phyloP scores from a whole-genome alignment of 2,113 vertebrate species.

The Anolis carolinensis region DNA sequence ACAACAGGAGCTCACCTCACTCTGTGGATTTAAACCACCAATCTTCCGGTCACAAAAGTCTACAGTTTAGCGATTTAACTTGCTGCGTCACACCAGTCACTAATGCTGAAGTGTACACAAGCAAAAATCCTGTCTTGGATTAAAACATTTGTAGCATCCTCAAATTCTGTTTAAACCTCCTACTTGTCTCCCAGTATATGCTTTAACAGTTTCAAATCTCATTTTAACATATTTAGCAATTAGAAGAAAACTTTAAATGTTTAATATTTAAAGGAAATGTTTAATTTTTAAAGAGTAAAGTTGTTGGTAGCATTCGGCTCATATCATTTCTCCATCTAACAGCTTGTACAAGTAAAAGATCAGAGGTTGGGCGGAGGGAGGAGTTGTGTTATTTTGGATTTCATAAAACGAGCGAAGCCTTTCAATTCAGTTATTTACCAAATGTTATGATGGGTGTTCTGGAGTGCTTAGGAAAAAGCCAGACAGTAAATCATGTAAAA shows the following conservation, averaged over 20 bases:
- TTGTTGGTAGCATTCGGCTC: conserved; percentile 42
- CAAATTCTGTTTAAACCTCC: conserved; percentile 45
- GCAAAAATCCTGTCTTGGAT: conserved; percentile 41
- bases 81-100: too few species aligned
- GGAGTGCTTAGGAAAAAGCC: conserved; percentile 48
- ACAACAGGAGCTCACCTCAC: too few species aligned
- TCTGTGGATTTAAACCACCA: too few species aligned
- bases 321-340: neutral
- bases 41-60: too few species aligned
- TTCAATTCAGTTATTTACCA: conserved; percentile 69
- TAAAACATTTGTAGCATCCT: conserved; percentile 35
- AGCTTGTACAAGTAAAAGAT: conserved; percentile 38
- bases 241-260: conserved; percentile 56
- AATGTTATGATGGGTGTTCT: conserved; percentile 58
- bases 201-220: conserved; percentile 48
- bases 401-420: conserved; percentile 28
- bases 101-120: neutral
- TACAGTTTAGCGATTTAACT: too few species aligned
- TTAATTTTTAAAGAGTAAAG: conserved; percentile 56
- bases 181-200: conserved; percentile 31
- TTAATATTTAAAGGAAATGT: conserved; percentile 48
- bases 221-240: conserved; percentile 63
- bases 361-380: neutral
- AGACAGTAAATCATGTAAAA: conserved; percentile 63
- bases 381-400: conserved; percentile 27